Conservation (phyloP, 2,888 invertebrate genomes). For the Amphipyra berbera region DNA sequence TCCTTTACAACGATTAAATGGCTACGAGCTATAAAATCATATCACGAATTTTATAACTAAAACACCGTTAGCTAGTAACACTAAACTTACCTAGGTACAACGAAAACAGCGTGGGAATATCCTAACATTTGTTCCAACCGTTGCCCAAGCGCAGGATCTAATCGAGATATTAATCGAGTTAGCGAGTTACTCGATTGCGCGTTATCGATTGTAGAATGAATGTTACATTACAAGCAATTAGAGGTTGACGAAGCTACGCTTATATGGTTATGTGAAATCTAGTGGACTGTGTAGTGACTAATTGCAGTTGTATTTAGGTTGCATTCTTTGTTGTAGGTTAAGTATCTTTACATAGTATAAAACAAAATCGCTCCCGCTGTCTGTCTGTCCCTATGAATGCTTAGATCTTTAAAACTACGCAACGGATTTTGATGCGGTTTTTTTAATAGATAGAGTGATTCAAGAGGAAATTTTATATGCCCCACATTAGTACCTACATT, state of each 20-base stretch:
- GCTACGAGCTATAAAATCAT: conserved; percentile 30
- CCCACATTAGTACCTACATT: no score
- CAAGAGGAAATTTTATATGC: no score
- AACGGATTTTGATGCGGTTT: no score
- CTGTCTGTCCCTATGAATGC: no score
- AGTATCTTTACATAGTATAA: no score
- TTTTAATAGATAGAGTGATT: no score
- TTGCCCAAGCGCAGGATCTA: conserved; percentile 65
- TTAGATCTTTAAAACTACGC: no score
- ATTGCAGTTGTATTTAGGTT: background rate
- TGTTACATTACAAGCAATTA: conserved; percentile 54
- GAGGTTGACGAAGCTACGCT: conserved; percentile 36
- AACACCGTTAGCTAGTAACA: conserved; percentile 33
- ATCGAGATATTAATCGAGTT: conserved; percentile 62
- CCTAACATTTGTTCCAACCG: conserved; percentile 65
- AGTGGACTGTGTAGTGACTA: conserved; percentile 1
- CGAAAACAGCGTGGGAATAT: conserved; percentile 64
- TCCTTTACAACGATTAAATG: conserved; percentile 10
- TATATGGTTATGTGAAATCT: conserved; percentile 20
- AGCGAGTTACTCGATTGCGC: conserved; percentile 45
- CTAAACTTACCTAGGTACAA: conserved; percentile 16
- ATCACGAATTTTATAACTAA: conserved; percentile 35
- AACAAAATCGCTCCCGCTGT: no score
- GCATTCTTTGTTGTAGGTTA: conserved; percentile 1
- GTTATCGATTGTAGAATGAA: conserved; percentile 57